Evolutionary conservation across 2,888 invertebrate genomes (phyloP).

Genomic region (Argynnis bischoffii): DNA sequence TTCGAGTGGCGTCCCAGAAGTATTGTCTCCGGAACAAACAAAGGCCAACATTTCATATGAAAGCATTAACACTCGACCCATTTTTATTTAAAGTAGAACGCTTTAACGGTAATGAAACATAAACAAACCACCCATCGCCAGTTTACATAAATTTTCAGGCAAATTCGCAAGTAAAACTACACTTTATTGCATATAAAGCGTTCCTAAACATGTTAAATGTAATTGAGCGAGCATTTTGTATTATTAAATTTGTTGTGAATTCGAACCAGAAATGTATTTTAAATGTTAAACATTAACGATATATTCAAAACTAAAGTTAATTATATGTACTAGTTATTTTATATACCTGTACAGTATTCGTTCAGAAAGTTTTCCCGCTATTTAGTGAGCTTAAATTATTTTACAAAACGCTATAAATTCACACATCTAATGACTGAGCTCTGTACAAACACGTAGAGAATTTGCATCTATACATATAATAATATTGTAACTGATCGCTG

Average conservation of each 20-base stretch:
- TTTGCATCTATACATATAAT: no score
- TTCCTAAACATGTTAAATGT: constrained; percentile 1
- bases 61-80: constrained; percentile 32
- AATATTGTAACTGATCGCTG: no score
- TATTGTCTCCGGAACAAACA: constrained; percentile 29
- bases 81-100: constrained; percentile 35
- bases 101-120: constrained; percentile 36
- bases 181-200: not conserved
- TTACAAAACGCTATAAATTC: no score
- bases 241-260: constrained; percentile 13
- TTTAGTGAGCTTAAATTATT: not conserved
- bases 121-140: constrained; percentile 20
- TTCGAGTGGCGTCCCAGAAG: constrained; percentile 30
- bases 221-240: constrained; percentile 11
- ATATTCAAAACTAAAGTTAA: not conserved
- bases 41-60: constrained; percentile 24
- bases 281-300: constrained; percentile 7
- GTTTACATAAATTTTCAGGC: constrained; percentile 8
- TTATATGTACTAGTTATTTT: not conserved
- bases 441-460: no score
- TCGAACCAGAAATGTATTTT: constrained; percentile 3
- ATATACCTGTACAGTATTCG: not conserved
- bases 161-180: constrained; percentile 10
- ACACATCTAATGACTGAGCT: no score
- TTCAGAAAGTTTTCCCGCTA: constrained; percentile 2